phyloP scores from a whole-genome alignment of 2,113 vertebrate species.

The Peromyscus maniculatus region DNA sequence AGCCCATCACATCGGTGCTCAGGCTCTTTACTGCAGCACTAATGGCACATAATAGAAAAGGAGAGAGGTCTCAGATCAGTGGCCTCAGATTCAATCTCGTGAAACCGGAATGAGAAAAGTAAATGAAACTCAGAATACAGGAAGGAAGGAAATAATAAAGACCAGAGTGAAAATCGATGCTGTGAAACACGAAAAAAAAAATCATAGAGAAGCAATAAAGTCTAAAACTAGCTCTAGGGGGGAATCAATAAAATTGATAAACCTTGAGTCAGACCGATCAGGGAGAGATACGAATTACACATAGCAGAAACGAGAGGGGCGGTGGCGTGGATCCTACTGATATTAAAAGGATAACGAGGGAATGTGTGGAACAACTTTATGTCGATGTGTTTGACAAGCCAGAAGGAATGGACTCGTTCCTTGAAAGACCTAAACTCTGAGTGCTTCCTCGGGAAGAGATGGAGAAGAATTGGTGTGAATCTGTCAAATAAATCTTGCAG shows the following conservation, averaged over 20 bases:
- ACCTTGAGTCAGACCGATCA: background rate
- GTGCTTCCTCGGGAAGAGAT: constrained; percentile 42
- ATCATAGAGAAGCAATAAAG: constrained; percentile 60
- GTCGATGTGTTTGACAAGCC: constrained; percentile 4
- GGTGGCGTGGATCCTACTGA: background rate
- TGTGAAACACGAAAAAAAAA: constrained; percentile 58
- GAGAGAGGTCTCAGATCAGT: background rate
- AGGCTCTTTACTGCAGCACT: background rate
- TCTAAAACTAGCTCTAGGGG: background rate
- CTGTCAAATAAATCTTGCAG: constrained; percentile 32
- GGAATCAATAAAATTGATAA: constrained; percentile 67
- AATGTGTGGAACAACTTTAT: constrained; percentile 10
- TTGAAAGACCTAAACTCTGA: background rate
- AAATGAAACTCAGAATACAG: constrained; percentile 54
- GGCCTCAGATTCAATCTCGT: constrained; percentile 23
- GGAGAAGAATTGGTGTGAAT: background rate
- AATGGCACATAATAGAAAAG: background rate
- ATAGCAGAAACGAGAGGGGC: constrained; percentile 5
- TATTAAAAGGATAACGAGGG: background rate
- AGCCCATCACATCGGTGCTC: background rate
- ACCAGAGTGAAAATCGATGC: constrained; percentile 50
- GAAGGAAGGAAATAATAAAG: constrained; percentile 43
- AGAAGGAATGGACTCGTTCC: constrained; percentile 20
- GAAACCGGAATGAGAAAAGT: constrained; percentile 36
- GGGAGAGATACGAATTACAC: constrained; percentile 22